Percentiles rank a stretch among this genome's conserved stretches.
Conservation (phyloP, 2,113 vertebrate species). For the Gadus macrocephalus region DNA sequence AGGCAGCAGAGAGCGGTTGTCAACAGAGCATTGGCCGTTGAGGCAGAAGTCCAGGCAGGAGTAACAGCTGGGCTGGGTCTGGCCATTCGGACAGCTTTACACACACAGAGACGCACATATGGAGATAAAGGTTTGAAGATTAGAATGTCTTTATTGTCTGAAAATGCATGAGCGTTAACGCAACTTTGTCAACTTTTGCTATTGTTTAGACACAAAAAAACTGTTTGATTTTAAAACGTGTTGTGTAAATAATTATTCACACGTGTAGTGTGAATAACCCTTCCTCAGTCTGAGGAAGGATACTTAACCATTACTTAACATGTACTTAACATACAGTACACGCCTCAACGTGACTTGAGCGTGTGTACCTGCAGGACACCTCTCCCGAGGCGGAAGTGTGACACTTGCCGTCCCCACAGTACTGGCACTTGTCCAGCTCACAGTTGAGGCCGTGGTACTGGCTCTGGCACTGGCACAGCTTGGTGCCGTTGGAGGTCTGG, state of each 20-base stretch:
- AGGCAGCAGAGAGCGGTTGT: constrained; percentile 75
- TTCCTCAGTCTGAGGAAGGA: too few species aligned
- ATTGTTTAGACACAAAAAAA: too few species aligned
- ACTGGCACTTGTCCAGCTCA: constrained; percentile 82
- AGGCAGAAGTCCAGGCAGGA: constrained; percentile 82
- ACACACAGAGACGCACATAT: constrained; percentile 5
- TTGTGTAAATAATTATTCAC: too few species aligned
- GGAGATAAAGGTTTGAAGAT: neutral
- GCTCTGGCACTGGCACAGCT: constrained; percentile 78
- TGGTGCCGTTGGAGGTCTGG: constrained; percentile 72
- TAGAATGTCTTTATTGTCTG: too few species aligned
- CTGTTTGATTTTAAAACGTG: too few species aligned
- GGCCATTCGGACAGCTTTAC: constrained; percentile 80
- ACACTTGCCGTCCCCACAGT: constrained; percentile 86
- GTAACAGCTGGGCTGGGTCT: constrained; percentile 80
- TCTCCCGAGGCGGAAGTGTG: constrained; percentile 66
- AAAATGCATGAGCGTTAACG: too few species aligned
- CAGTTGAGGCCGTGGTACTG: constrained; percentile 79
- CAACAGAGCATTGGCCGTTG: constrained; percentile 82
- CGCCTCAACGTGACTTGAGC: neutral
- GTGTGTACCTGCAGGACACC: constrained; percentile 81
- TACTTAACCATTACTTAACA: too few species aligned
- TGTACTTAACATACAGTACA: neutral
- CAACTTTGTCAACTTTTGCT: too few species aligned
- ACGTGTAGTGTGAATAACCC: too few species aligned